These are phyloP conservation scores for Urosaurus nigricauda DNA, from an alignment of 2,797 vertebrate species.

Conservation along the genomic window DNA sequence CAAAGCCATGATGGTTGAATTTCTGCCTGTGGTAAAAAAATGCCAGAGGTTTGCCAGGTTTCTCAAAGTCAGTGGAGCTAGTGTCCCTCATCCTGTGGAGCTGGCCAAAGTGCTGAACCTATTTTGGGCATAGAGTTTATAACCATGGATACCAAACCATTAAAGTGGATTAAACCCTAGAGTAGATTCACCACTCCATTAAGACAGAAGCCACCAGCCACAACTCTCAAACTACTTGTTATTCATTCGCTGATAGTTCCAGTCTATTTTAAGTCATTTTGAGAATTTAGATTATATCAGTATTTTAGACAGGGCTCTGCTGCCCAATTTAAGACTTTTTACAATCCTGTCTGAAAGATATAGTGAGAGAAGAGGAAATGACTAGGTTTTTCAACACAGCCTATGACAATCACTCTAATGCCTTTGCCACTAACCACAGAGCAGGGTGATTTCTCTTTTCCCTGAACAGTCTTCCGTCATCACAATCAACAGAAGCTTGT, in stretches of 20 bases:
- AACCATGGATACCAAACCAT: too few species aligned
- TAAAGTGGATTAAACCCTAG: too few species aligned
- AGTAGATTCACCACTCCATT: too few species aligned
- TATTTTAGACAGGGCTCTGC: neutral
- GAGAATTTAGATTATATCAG: neutral
- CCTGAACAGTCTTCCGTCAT: neutral
- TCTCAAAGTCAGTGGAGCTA: too few species aligned
- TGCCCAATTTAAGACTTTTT: neutral
- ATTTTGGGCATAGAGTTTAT: too few species aligned
- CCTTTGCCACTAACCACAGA: neutral
- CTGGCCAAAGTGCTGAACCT: too few species aligned
- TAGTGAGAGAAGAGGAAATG: slow-evolving; percentile 34
- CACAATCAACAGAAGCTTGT: slow-evolving; percentile 22
- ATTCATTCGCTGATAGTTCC: neutral
- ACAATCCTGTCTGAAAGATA: slow-evolving; percentile 21
- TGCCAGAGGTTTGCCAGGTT: neutral
- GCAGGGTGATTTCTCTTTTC: neutral
- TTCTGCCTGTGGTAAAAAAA: neutral
- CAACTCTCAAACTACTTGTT: neutral
- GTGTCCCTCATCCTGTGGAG: neutral
- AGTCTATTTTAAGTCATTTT: neutral
- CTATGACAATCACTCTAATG: neutral
- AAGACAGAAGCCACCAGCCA: neutral
- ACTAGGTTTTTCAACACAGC: neutral
- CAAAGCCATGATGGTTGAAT: neutral